Evolutionary conservation across 2,888 invertebrate genomes (phyloP).

Genomic region (Xylocampa areola): DNA sequence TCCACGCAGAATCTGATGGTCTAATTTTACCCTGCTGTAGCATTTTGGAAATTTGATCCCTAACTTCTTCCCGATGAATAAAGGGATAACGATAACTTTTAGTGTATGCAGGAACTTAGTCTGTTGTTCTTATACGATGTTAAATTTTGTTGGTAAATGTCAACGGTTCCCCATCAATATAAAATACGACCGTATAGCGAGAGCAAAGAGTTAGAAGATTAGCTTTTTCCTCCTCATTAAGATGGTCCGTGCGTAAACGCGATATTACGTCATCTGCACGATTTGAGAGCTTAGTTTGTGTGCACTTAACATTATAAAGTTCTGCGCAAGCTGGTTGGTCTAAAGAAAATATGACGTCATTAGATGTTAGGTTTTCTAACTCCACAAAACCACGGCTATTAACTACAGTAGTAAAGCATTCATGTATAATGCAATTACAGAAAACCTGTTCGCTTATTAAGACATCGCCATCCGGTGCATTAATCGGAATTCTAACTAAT

Average conservation of each 20-base stretch:
- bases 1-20: neutral
- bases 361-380: neutral
- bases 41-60: conserved; percentile 1
- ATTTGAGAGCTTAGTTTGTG: neutral
- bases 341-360: conserved; percentile 10
- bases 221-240: neutral
- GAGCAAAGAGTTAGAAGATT: neutral
- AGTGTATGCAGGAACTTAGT: neutral
- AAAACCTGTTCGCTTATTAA: no score
- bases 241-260: neutral
- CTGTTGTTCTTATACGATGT: neutral
- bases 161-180: neutral
- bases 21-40: neutral
- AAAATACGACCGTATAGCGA: neutral
- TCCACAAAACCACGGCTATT: no score
- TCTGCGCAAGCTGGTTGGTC: neutral
- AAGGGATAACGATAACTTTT: conserved; percentile 3
- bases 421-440: no score
- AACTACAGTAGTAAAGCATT: no score
- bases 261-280: neutral
- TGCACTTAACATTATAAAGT: conserved; percentile 8
- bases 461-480: no score
- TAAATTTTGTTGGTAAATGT: neutral
- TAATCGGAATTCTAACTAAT: no score
- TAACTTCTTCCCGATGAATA: neutral